A percentile compares a stretch with the other conserved stretches of the same genome.
These are phyloP conservation scores for Coregonus sp. DNA, from an alignment of 2,797 vertebrate genomes.

Conservation along the genomic window DNA sequence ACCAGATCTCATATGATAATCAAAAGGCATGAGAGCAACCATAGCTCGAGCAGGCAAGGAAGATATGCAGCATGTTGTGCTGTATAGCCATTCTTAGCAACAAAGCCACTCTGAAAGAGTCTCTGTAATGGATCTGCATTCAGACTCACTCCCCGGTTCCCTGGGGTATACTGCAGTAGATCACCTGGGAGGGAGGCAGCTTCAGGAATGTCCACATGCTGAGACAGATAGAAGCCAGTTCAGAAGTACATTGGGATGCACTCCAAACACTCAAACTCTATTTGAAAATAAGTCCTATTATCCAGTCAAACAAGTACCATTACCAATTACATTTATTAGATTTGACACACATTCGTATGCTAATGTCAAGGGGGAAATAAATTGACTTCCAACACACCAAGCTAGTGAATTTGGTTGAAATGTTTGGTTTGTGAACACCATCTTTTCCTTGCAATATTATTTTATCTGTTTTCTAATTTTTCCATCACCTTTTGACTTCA, in stretches of 20 bases:
- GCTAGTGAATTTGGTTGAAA: not conserved
- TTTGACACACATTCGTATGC: not conserved
- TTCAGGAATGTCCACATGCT: constrained; percentile 40
- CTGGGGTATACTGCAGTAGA: constrained; percentile 37
- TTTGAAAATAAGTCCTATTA: not conserved
- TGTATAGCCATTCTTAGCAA: constrained; percentile 25
- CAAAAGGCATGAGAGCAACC: constrained; percentile 3
- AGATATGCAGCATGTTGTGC: constrained; percentile 13
- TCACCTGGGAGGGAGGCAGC: constrained; percentile 34
- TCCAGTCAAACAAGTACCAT: not conserved
- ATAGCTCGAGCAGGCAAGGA: constrained; percentile 6
- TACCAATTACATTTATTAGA: not conserved
- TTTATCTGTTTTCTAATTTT: not conserved
- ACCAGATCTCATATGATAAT: not conserved
- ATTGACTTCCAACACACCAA: not conserved
- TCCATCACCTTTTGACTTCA: constrained; percentile 27
- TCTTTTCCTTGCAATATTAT: not conserved
- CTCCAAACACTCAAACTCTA: not conserved
- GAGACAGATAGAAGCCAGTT: constrained; percentile 43
- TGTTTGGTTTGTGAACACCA: constrained; percentile 3
- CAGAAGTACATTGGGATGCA: constrained; percentile 19
- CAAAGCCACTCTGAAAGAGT: constrained; percentile 51
- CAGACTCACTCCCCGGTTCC: constrained; percentile 45
- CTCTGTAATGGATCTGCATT: constrained; percentile 42
- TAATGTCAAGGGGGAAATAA: not conserved